These are phyloP conservation scores for Microcebus jonahi DNA, from an alignment of 2,113 vertebrate species.

Conservation along the genomic window DNA sequence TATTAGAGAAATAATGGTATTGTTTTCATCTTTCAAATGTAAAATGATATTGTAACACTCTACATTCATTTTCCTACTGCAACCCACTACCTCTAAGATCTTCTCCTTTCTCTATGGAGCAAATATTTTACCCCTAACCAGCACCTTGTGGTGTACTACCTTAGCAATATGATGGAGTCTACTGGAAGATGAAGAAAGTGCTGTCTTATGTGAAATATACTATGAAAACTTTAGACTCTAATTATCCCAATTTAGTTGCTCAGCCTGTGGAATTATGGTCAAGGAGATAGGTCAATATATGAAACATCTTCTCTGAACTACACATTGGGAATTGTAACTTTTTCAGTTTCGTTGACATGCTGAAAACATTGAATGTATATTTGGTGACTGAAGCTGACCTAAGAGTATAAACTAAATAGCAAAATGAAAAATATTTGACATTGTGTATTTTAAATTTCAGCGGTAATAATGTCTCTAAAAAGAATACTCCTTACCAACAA, in stretches of 20 bases:
- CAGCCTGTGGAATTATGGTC: background rate
- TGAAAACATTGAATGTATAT: background rate
- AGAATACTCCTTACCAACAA: constrained; percentile 78
- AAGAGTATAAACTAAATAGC: background rate
- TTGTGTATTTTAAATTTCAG: constrained; percentile 77
- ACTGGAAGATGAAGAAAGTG: background rate
- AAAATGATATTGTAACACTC: background rate
- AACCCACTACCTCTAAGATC: background rate
- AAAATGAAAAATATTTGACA: constrained; percentile 9
- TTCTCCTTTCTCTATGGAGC: background rate
- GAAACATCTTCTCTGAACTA: background rate
- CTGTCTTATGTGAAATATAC: background rate
- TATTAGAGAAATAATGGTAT: background rate
- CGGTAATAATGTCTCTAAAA: constrained; percentile 68
- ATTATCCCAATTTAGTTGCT: background rate
- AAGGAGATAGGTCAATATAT: background rate
- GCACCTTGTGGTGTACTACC: background rate
- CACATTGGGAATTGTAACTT: background rate
- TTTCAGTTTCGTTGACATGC: background rate
- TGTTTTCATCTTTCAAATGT: constrained; percentile 22
- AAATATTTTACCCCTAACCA: background rate
- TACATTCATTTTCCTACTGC: background rate
- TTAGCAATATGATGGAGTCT: background rate
- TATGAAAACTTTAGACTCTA: background rate
- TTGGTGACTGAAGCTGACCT: background rate